A percentile compares a stretch with the other conserved stretches of the same genome.
Conservation (phyloP, 1,140 invertebrate genomes). For the Panulirus ornatus region DNA sequence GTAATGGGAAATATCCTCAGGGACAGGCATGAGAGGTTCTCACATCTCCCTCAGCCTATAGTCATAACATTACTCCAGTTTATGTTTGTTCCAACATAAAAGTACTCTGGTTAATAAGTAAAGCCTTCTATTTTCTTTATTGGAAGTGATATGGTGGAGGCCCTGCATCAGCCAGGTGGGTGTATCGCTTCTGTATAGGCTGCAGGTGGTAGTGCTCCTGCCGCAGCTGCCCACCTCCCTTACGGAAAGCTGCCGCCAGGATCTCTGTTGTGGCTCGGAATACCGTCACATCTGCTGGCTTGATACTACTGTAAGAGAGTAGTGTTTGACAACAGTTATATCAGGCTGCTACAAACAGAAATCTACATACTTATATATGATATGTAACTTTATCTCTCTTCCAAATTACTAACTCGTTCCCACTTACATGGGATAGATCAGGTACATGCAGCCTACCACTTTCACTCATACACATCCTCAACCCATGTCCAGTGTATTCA, state of each 20-base stretch:
- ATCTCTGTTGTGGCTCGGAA: constrained; percentile 25
- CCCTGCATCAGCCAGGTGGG: no score
- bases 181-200: neutral
- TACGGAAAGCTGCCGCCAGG: neutral
- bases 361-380: neutral
- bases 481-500: no score
- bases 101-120: no score
- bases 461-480: no score
- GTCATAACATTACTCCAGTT: no score
- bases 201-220: neutral
- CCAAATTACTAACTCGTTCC: neutral
- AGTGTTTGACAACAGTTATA: neutral
- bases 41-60: no score
- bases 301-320: neutral
- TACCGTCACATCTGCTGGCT: neutral
- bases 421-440: neutral
- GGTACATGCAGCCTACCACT: neutral
- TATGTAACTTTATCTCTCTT: neutral
- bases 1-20: no score
- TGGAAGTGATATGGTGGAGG: no score
- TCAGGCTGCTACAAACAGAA: neutral
- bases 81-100: no score
- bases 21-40: no score
- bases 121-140: no score
- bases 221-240: constrained; percentile 4